Base-by-base conservation (phyloP, 2,797 vertebrate species). In the Acipenser oxyrinchus region DNA sequence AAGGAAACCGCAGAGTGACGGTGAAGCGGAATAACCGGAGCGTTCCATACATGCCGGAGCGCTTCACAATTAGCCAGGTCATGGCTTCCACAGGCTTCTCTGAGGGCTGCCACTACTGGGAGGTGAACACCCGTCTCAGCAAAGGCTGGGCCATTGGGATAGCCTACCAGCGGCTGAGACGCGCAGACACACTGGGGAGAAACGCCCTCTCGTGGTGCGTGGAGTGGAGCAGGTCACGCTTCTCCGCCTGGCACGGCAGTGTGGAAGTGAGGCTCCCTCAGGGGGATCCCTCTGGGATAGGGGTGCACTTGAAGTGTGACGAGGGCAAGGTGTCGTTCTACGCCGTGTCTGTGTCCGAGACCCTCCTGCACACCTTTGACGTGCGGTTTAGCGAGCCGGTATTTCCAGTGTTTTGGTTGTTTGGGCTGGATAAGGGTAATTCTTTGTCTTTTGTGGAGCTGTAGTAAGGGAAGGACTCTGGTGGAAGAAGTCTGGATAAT, bases 341-440 rank as follows among this genome's bases (percentile, higher is more conserved):
- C 53, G 81, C 84, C 2, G 37, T 78, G 0, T 0, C 71, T 8
- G 61, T 62, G 51, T 66, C 70, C 64, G 73, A 79, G 67, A 73
- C 18, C 1, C 71, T 74, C 60, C 70, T 89, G 51, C 77, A 78
- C 52, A 67, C 70, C 6, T 88, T 78, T 72, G 61, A 69, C 1
- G 48, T 88, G 51, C 70, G 62, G 7, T 66, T 69, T 15, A 71
- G 71, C 8, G 0, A 12, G 8, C 73, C 75, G n/a, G 49, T 86
- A 48, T 79, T 83, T 58, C 84, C 87, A 48, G 83, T 85, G 61
- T 85, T 85, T 69, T 89, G 87, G 84, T 69, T 88, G 0, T 87
- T 69, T 23, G 76, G 74, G 10, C 69, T 83, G 60, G 48, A 60
- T 52, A 63, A 2, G 37, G 82, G 79, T 37, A 78, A 76, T 49